Evolutionary conservation across 1,140 invertebrate species (phyloP), one percentile per base, ranked within the genome.

Genomic region (Gerris buenoi): DNA sequence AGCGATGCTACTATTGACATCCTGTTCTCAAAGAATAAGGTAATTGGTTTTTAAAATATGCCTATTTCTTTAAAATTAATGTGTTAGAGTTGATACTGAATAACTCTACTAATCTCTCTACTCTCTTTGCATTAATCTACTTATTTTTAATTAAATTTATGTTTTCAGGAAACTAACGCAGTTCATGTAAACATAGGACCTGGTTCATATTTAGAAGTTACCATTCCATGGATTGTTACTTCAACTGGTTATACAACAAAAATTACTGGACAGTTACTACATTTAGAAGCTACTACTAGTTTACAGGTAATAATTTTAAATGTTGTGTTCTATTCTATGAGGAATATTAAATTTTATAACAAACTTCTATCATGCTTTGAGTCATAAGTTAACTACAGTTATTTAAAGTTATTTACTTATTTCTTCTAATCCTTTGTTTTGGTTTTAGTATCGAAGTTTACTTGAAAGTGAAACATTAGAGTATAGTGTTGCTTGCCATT

Each of bases 1-100:
- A 88, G 89, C 72, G 91, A 95, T 76, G 91, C 93, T 0, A 95
- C 93, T 0, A 89, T 97, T 65, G 95, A 98, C 77, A 90, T 97
- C 73, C 80, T 98, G 1, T 98, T 97, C 76, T 94, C 93, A 3
- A 97, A 97, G 80, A 90, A 95, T 74, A 93, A 92, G 68, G 82
- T 83, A 46, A 18, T n/a, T n/a, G n/a, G n/a, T n/a, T n/a, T n/a
- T n/a, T n/a, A n/a, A n/a, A n/a, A n/a, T n/a, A n/a, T n/a, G n/a
- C n/a, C n/a, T n/a, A n/a, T n/a, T n/a, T n/a, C n/a, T n/a, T n/a
- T n/a, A n/a, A n/a, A n/a, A n/a, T n/a, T n/a, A n/a, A n/a, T n/a
- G n/a, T n/a, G n/a, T n/a, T n/a, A n/a, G n/a, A n/a, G n/a, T n/a
- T n/a, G n/a, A n/a, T n/a, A n/a, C n/a, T n/a, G n/a, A n/a, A n/a